phyloP scores from a whole-genome alignment of 2,113 vertebrate species.

The Podarcis cretensis region DNA sequence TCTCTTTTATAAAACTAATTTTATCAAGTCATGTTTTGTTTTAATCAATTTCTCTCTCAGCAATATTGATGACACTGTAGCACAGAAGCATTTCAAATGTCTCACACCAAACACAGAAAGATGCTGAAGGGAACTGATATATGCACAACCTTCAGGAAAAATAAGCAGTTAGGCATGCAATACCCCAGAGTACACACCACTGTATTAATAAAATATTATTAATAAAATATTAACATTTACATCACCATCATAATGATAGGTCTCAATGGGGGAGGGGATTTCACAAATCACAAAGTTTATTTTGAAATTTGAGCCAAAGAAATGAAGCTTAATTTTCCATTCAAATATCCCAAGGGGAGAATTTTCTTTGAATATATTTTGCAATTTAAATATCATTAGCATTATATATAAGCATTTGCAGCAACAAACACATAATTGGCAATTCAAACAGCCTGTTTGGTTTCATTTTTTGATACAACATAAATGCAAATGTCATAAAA shows the following conservation, averaged over 20 bases:
- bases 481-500: constrained; percentile 17
- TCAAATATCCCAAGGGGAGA: constrained; percentile 47
- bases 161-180: constrained; percentile 34
- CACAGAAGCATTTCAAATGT: constrained; percentile 24
- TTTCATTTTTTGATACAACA: constrained; percentile 38
- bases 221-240: constrained; percentile 20
- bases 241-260: constrained; percentile 6
- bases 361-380: constrained; percentile 57
- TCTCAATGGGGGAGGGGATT: constrained; percentile 31
- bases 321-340: constrained; percentile 56
- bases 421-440: constrained; percentile 47
- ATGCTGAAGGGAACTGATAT: not conserved
- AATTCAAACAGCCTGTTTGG: constrained; percentile 46
- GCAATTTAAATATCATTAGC: constrained; percentile 67
- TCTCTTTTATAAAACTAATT: not conserved
- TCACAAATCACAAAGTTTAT: constrained; percentile 31
- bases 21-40: not conserved
- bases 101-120: not conserved
- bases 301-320: constrained; percentile 50
- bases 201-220: constrained; percentile 26
- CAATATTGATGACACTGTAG: not conserved
- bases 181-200: constrained; percentile 24
- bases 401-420: constrained; percentile 51
- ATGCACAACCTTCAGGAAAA: not conserved
- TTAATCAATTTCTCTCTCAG: not conserved